A percentile compares a stretch with the other conserved stretches of the same genome.
Evolutionary conservation across 2,888 invertebrate species (phyloP).

Genomic region (Octonoba sinensis): DNA sequence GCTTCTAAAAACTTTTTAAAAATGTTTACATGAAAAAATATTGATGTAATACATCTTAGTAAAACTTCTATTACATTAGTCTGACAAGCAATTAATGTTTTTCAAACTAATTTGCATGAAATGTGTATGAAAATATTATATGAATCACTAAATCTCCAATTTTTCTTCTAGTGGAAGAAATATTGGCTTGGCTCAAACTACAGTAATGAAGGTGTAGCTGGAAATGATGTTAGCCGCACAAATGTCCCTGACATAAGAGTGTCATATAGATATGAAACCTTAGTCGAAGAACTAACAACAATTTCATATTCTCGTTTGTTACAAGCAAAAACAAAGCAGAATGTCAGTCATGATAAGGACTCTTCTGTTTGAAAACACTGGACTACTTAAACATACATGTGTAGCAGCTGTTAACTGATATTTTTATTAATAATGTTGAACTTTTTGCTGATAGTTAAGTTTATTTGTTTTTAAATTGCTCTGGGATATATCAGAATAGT

Average conservation of each 20-base stretch:
- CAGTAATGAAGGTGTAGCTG: conserved; percentile 94
- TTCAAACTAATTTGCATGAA: background rate
- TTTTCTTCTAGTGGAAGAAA: conserved; percentile 84
- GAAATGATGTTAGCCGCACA: conserved; percentile 96
- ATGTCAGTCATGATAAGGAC: background rate
- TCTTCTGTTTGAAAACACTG: no score
- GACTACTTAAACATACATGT: no score
- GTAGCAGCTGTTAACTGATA: no score
- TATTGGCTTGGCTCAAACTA: conserved; percentile 99
- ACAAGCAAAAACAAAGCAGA: background rate
- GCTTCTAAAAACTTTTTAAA: no score
- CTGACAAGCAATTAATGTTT: background rate
- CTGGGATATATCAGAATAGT: no score
- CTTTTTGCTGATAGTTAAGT: no score
- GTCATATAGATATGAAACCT: conserved; percentile 81
- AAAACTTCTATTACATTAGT: no score
- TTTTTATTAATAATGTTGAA: no score
- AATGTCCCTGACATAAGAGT: conserved; percentile 98
- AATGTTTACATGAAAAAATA: no score
- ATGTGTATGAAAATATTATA: background rate
- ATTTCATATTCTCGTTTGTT: conserved; percentile 43
- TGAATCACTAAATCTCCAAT: no score
- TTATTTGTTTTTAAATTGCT: no score
- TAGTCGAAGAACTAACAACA: conserved; percentile 65
- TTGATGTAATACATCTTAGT: no score